Percentiles rank a stretch among this genome's conserved stretches.
phyloP scores from a whole-genome alignment of 2,888 invertebrate genomes.

The Cerceris ruficornis region DNA sequence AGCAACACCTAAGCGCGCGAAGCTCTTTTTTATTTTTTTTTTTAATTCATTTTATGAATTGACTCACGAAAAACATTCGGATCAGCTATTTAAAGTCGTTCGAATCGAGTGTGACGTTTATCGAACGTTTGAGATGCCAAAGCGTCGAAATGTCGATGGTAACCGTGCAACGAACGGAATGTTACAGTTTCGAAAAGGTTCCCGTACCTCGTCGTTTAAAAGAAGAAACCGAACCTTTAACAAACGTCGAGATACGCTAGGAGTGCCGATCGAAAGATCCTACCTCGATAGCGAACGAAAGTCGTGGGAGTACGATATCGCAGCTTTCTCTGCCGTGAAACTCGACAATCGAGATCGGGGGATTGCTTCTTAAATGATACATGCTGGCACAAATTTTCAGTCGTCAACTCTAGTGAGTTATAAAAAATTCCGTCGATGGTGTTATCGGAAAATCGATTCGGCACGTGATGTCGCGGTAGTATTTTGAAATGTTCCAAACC shows the following conservation, averaged over 20 bases:
- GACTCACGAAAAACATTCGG: background rate
- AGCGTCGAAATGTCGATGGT: conserved; percentile 39
- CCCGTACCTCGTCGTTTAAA: conserved; percentile 35
- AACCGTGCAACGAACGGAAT: conserved; percentile 20
- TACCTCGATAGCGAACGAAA: conserved; percentile 47
- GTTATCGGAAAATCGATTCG: no score
- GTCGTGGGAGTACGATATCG: conserved; percentile 55
- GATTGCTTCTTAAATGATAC: conserved; percentile 8
- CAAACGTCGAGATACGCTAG: conserved; percentile 45
- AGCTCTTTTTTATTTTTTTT: no score
- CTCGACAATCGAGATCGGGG: conserved; percentile 31
- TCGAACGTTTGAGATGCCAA: conserved; percentile 12
- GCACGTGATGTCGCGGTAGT: no score
- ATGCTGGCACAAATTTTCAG: background rate
- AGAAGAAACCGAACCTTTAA: conserved; percentile 37
- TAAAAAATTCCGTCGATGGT: no score
- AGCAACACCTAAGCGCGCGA: no score
- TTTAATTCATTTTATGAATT: background rate
- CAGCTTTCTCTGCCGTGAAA: conserved; percentile 40
- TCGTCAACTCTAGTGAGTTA: no score
- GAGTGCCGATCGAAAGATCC: conserved; percentile 62
- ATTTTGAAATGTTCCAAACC: no score
- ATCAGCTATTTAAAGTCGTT: background rate
- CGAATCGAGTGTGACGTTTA: conserved; percentile 19
- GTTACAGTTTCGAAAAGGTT: conserved; percentile 58